A percentile compares a stretch with the other conserved stretches of the same genome.
phyloP scores from a whole-genome alignment of 2,888 invertebrate species.

The Digitonthophagus gazella region DNA sequence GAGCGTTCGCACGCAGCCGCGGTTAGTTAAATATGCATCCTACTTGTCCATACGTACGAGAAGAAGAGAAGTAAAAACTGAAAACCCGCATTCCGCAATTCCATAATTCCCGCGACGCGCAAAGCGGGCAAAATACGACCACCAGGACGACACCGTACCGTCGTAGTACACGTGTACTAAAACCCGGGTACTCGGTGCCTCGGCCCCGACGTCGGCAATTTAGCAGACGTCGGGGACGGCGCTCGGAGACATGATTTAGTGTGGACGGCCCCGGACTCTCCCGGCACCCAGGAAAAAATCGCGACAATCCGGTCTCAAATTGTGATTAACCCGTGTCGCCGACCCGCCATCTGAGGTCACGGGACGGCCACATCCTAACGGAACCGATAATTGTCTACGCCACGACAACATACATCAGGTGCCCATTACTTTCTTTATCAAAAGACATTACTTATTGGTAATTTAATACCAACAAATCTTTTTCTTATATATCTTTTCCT shows the following conservation, averaged over 20 bases:
- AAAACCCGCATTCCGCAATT: neutral
- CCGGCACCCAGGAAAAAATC: neutral
- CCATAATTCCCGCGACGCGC: neutral
- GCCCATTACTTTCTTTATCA: too few species aligned
- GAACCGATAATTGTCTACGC: neutral
- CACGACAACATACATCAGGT: too few species aligned
- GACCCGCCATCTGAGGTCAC: constrained; percentile 18
- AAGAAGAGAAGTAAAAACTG: neutral
- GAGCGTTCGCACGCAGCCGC: neutral
- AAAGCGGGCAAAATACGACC: neutral
- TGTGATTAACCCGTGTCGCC: constrained; percentile 22
- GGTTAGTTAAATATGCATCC: neutral
- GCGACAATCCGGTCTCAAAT: constrained; percentile 19
- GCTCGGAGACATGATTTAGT: neutral
- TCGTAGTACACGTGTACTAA: neutral
- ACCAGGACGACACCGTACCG: neutral
- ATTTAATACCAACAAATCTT: too few species aligned
- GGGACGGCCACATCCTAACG: neutral
- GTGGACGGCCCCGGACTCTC: neutral
- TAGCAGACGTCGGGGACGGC: neutral
- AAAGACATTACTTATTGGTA: too few species aligned
- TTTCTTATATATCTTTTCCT: too few species aligned
- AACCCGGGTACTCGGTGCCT: neutral
- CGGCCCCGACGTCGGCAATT: neutral
- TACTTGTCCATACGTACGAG: neutral